Conservation (phyloP, 2,113 vertebrate species). For the Dromaius novaehollandiae region DNA sequence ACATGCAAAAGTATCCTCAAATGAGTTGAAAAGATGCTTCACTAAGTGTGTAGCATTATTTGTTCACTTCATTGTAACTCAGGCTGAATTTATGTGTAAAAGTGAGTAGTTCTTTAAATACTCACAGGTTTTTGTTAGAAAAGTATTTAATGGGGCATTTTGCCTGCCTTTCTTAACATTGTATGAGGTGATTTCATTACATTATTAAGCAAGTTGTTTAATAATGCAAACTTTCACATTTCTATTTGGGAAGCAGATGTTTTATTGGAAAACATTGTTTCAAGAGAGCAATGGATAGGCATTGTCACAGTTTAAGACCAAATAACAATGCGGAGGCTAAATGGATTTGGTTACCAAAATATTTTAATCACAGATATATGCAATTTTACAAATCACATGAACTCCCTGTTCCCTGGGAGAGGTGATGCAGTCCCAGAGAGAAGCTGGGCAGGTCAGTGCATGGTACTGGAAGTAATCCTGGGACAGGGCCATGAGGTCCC, state of each 20-base stretch:
- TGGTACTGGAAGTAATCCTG: not conserved
- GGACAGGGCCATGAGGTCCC: not conserved
- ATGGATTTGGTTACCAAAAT: not conserved
- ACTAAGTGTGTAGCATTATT: not conserved
- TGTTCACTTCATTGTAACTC: not conserved
- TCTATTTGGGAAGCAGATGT: slow-evolving; percentile 8
- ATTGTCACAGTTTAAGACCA: not conserved
- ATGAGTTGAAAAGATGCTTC: not conserved
- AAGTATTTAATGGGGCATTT: not conserved
- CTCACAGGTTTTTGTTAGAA: not conserved
- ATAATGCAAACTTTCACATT: slow-evolving; percentile 43
- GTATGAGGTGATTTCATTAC: slow-evolving; percentile 39
- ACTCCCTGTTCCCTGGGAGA: not conserved
- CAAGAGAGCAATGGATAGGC: not conserved
- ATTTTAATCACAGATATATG: not conserved
- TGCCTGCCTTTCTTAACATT: not conserved
- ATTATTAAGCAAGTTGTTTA: slow-evolving; percentile 61
- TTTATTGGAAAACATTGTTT: slow-evolving; percentile 20
- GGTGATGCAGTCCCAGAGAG: not conserved
- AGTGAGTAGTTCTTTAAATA: not conserved
- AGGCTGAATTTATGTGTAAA: not conserved
- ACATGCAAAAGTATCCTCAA: not conserved
- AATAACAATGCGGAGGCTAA: not conserved
- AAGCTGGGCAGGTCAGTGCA: not conserved
- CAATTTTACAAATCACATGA: not conserved